Evolutionary conservation across 2,113 vertebrate species (phyloP).

Genomic region (Pachycephala philippinensis): DNA sequence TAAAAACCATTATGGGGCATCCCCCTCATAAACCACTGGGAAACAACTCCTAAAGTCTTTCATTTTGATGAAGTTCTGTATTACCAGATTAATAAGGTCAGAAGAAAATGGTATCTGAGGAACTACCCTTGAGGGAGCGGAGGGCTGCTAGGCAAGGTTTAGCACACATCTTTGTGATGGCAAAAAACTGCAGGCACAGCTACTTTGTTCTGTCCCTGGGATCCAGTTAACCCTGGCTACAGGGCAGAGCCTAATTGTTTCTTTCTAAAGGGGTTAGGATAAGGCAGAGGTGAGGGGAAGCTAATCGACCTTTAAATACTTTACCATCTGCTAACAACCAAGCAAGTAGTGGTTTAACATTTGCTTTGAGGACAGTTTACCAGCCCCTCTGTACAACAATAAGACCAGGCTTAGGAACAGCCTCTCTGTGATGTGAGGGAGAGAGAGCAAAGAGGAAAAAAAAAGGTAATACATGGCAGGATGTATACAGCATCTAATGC

Average conservation of each 20-base stretch:
- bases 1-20: background rate
- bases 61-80: background rate
- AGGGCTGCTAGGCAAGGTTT: background rate
- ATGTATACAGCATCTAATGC: background rate
- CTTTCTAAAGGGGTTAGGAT: background rate
- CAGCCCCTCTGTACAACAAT: background rate
- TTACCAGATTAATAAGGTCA: background rate
- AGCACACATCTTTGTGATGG: background rate
- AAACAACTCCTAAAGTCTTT: background rate
- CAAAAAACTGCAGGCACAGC: background rate
- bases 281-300: background rate
- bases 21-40: background rate
- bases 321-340: slow-evolving; percentile 1
- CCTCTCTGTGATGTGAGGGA: background rate
- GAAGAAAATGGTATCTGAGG: background rate
- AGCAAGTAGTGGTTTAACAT: background rate
- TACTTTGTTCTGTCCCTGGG: background rate
- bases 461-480: background rate
- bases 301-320: background rate
- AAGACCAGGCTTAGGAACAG: background rate
- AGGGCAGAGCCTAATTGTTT: background rate
- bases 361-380: background rate
- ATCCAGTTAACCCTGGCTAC: background rate
- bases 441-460: background rate
- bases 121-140: background rate